Percentiles rank a stretch among this genome's conserved stretches.
These are phyloP conservation scores for Chloebia gouldiae DNA, from an alignment of 2,113 vertebrate genomes.

Conservation along the genomic window DNA sequence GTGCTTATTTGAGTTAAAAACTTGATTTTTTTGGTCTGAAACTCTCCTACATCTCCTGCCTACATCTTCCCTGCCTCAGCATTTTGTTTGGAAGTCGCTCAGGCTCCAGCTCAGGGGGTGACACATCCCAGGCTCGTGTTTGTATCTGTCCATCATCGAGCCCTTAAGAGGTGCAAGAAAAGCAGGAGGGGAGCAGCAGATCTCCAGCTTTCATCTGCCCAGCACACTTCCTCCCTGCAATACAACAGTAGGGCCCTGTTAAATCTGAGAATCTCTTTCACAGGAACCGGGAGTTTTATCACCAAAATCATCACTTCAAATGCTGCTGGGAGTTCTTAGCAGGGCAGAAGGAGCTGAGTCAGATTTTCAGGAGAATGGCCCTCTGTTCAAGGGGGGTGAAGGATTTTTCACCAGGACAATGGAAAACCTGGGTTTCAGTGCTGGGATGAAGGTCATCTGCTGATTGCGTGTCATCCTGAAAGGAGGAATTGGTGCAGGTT, in stretches of 20 bases:
- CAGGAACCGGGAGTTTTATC: neutral
- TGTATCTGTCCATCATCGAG: neutral
- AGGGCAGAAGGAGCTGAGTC: fast-evolving
- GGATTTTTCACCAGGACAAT: neutral
- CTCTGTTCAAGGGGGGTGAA: neutral
- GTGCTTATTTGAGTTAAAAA: neutral
- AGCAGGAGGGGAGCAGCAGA: neutral
- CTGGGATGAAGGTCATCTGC: neutral
- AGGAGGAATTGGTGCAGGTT: neutral
- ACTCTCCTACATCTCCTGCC: neutral
- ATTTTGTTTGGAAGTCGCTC: neutral
- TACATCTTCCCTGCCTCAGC: neutral
- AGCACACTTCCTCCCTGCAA: neutral
- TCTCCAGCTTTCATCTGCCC: neutral
- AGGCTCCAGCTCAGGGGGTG: neutral
- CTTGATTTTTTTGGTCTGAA: neutral
- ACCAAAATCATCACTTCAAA: neutral
- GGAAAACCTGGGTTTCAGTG: neutral
- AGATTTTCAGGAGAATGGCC: neutral
- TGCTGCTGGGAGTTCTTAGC: neutral
- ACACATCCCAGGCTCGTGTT: neutral
- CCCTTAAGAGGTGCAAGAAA: neutral
- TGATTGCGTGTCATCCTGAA: neutral
- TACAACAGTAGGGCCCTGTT: neutral
- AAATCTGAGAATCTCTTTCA: neutral